A percentile compares a stretch with the other conserved stretches of the same genome.
Evolutionary conservation across 2,888 invertebrate species (phyloP).

Genomic region (Caenorhabditis angaria): DNA sequence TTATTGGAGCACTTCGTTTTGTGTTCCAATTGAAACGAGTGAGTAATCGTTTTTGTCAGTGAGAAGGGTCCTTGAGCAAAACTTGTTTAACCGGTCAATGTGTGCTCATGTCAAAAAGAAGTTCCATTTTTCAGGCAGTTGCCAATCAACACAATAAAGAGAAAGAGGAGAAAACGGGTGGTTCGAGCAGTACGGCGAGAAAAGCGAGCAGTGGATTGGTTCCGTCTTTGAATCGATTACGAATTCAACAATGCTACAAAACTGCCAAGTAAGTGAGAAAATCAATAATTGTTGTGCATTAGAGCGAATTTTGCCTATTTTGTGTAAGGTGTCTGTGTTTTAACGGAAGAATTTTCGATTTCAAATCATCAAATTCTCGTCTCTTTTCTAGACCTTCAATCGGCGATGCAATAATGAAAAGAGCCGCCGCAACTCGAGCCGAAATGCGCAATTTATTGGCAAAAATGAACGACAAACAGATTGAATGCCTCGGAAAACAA

Average conservation of each 20-base stretch:
- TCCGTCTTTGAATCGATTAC: conserved; percentile 65
- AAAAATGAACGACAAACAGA: conserved; percentile 60
- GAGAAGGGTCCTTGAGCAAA: no score
- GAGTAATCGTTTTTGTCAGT: no score
- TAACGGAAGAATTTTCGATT: no score
- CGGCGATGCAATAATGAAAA: conserved; percentile 66
- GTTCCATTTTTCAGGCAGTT: conserved; percentile 41
- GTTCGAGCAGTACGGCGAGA: conserved; percentile 18
- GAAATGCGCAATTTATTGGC: conserved; percentile 63
- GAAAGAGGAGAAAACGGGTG: conserved; percentile 2
- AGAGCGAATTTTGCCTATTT: no score
- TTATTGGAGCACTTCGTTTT: neutral
- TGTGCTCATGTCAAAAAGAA: no score
- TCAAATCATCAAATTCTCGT: neutral
- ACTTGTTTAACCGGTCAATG: no score
- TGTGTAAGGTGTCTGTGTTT: no score
- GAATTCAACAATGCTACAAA: conserved; percentile 68
- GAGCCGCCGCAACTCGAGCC: conserved; percentile 61
- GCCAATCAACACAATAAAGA: conserved; percentile 36
- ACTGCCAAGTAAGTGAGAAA: conserved; percentile 63
- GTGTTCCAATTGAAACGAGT: conserved; percentile 7
- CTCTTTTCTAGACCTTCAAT: conserved; percentile 60
- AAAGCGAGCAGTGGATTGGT: conserved; percentile 61
- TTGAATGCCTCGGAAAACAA: conserved; percentile 54
- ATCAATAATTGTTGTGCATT: no score